Evolutionary conservation across 2,888 invertebrate genomes (phyloP), one percentile per base, ranked within the genome.

Genomic region (Diabrotica balteata): DNA sequence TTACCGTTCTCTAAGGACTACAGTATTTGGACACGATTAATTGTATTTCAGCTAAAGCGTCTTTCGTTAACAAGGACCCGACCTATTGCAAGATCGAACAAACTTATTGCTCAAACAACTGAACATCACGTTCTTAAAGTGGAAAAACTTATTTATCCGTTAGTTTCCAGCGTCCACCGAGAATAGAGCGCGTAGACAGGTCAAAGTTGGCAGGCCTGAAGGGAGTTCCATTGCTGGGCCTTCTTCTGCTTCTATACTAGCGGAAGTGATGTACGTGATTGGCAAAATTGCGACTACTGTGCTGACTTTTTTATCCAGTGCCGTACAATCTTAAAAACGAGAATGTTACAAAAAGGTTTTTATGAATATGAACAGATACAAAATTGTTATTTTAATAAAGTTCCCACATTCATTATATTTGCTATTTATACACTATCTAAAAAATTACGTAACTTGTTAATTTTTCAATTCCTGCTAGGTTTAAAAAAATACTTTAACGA

Each of bases 201-300:
- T 49, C 53, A 49, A 59, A 59, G 65, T 66, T 66, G 59, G 43
- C 9, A 43, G 49, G 22, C 49, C 65, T 59, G 46, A 11, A 32
- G 59, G 65, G 59, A 59, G 51, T 63, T 63, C 44, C 45, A 54
- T 54, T 9, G 45, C 50, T 10, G 50, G 44, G 57, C 51, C 52
- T 49, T 50, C 52, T 42, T 50, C 43, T 57, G 55, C 55, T 54
- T 57, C 55, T 7, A 7, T 57, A 11, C 17, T 43, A 57, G 55
- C n/a, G 55, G 62, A 47, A 57, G 57, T 57, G 57, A 51, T n/a
- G 58, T 64, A 64, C 63, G 63, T 64, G 63, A 43, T 57, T 32
- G 45, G 45, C 17, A 62, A 62, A 62, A 53, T 22, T 62, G 46
- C 53, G 52, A 44, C 52, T 62, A 32, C 46, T 9, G 45, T 51